Base-by-base conservation (phyloP, 2,797 vertebrate species). In the Sebastes elongatus region DNA sequence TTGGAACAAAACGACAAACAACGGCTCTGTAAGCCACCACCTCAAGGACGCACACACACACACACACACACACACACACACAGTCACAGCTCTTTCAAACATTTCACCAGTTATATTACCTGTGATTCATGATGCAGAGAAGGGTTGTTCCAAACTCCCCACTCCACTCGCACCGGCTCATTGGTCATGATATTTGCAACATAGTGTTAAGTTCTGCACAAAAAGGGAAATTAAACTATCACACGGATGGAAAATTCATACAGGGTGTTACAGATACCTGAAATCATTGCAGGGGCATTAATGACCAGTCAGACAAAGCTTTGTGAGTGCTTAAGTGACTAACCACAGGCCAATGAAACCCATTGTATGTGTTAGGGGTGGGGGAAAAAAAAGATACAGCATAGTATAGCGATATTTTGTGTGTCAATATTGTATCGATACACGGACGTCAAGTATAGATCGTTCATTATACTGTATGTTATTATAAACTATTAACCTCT, bases 1-100 rank as follows among this genome's bases (percentile, higher is more conserved):
- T 72, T 64, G 72, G 66, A 81, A 74, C 59, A 63, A 79, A 81
- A 77, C 55, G 49, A 84, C 76, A 80, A 85, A 81, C 49, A 42
- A 27, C 9, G 10, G n/a, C 46, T 72, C 2, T 69, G 52, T 14
- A 55, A 67, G 74, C 64, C 74, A 35, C 27, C 70, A 84, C 68
- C 53, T 22, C 10, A 55, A 53, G 38, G 38, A 11, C 52, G 2
- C 20, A 10, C 49, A 22, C 49, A 52, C 49, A n/a, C 49, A 10
- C 49, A 52, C 49, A n/a, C 49, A n/a, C 46, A 9, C 46, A 52
- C 46, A n/a, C 68, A 75, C 69, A 78, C 27, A 28, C 27, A 27
- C 4, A 27, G 27, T 0, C 64, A 64, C 20, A 52, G 49, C 32
- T 63, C 32, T 61, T 53, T 38, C 20, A 67, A 79, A 77, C 56